Conservation (phyloP, 2,797 vertebrate genomes). For the Crax fasciolata region DNA sequence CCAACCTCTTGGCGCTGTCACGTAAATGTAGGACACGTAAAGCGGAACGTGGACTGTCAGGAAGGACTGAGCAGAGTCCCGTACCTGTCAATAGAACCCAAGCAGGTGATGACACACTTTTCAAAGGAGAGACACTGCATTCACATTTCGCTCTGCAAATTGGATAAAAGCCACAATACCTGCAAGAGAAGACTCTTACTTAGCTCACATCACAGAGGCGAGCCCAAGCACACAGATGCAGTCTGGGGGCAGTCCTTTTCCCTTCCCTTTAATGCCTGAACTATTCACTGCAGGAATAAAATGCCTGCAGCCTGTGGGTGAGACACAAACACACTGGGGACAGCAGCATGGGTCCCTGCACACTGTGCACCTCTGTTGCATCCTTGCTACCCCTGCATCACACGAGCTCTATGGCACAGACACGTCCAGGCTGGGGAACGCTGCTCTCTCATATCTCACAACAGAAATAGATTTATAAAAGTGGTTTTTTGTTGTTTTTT, state of each 20-base stretch:
- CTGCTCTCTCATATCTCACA: background rate
- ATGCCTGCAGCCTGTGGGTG: background rate
- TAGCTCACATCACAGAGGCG: background rate
- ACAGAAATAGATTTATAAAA: background rate
- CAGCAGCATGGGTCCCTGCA: too few species aligned
- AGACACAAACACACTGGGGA: background rate
- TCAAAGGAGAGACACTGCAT: background rate
- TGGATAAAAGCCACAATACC: background rate
- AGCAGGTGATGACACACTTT: background rate
- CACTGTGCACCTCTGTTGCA: too few species aligned
- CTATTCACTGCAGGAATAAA: background rate
- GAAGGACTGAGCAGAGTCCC: constrained; percentile 98
- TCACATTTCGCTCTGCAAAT: fast-evolving
- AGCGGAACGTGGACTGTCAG: constrained; percentile 96
- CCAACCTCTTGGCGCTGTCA: constrained; percentile 95
- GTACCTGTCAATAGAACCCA: constrained; percentile 85
- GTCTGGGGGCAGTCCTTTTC: background rate
- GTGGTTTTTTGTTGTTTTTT: too few species aligned
- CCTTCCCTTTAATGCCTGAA: background rate
- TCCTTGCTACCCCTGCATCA: background rate
- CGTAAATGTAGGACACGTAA: constrained; percentile 97
- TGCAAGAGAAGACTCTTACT: background rate
- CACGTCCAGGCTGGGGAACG: background rate
- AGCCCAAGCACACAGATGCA: background rate
- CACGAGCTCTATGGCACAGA: background rate